Conservation (phyloP, 2,888 invertebrate genomes). For the Agrilus cyanescens region DNA sequence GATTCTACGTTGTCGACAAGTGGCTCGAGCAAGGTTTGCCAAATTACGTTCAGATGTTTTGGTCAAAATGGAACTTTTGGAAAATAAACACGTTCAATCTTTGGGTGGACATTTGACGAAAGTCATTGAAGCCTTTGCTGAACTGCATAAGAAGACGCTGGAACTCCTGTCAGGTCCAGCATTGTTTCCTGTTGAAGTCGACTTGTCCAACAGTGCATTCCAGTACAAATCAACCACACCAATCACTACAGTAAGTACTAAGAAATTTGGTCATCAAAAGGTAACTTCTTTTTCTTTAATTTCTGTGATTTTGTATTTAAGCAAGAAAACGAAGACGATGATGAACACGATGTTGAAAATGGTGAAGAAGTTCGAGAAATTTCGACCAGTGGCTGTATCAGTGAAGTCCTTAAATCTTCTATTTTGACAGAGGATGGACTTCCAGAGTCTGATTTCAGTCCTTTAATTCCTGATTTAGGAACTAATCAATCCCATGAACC, state of each 20-base stretch:
- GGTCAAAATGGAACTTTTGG: constrained; percentile 92
- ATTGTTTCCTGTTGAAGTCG: constrained; percentile 93
- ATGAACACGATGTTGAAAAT: constrained; percentile 39
- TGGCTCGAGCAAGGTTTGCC: constrained; percentile 78
- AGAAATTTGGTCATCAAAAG: constrained; percentile 4
- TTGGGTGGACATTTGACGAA: constrained; percentile 75
- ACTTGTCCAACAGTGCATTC: constrained; percentile 83
- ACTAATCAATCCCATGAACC: constrained; percentile 24
- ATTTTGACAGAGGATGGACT: constrained; percentile 7
- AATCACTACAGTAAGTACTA: constrained; percentile 27
- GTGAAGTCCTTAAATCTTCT: not conserved
- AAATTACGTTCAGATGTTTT: constrained; percentile 80
- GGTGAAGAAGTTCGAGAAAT: constrained; percentile 30
- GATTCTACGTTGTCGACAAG: constrained; percentile 89
- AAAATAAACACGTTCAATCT: constrained; percentile 97
- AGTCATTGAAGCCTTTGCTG: constrained; percentile 72
- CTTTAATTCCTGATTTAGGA: constrained; percentile 18
- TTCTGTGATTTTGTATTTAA: constrained; percentile 14
- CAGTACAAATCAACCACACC: constrained; percentile 65
- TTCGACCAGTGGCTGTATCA: not conserved
- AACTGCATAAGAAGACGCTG: constrained; percentile 49
- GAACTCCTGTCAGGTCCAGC: constrained; percentile 63
- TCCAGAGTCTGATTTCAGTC: constrained; percentile 10
- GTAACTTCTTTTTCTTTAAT: not conserved
- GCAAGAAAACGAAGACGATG: constrained; percentile 42